Evolutionary conservation across 2,797 vertebrate genomes (phyloP).

Genomic region (Melanotaenia pygmaea): DNA sequence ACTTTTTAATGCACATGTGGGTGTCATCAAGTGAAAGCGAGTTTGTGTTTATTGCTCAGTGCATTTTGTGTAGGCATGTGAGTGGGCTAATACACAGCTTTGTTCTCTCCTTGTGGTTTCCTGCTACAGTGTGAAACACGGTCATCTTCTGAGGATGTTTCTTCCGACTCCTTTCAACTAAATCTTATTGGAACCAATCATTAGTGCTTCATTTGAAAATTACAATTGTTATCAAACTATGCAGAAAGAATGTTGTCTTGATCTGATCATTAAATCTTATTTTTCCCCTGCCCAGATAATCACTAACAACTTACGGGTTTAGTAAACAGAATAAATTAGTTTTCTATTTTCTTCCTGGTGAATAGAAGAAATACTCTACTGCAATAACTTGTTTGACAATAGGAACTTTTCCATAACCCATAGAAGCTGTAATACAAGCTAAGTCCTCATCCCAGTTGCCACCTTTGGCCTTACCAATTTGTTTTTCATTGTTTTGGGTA

Average conservation of each 20-base stretch:
- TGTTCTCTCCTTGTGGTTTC: slow-evolving; percentile 36
- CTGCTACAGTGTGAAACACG: slow-evolving; percentile 27
- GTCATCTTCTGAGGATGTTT: slow-evolving; percentile 28
- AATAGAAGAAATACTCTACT: background rate
- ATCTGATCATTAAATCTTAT: background rate
- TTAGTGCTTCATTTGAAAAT: background rate
- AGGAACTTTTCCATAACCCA: background rate
- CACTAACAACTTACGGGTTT: background rate
- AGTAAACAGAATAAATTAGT: no score
- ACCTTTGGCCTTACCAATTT: background rate
- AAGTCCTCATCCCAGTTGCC: background rate
- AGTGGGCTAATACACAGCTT: slow-evolving; percentile 53
- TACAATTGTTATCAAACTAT: background rate
- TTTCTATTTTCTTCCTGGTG: no score
- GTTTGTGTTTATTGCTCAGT: slow-evolving; percentile 42
- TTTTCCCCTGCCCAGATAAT: background rate
- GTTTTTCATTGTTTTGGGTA: background rate
- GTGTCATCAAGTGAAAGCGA: slow-evolving; percentile 57
- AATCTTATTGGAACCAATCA: background rate
- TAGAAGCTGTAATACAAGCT: background rate
- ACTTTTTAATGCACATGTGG: slow-evolving; percentile 52
- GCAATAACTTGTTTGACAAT: background rate
- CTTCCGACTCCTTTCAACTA: background rate
- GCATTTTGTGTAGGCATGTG: slow-evolving; percentile 39
- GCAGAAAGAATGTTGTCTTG: background rate